phyloP scores from a whole-genome alignment of 1,140 invertebrate species.

The Hermetia illucens region DNA sequence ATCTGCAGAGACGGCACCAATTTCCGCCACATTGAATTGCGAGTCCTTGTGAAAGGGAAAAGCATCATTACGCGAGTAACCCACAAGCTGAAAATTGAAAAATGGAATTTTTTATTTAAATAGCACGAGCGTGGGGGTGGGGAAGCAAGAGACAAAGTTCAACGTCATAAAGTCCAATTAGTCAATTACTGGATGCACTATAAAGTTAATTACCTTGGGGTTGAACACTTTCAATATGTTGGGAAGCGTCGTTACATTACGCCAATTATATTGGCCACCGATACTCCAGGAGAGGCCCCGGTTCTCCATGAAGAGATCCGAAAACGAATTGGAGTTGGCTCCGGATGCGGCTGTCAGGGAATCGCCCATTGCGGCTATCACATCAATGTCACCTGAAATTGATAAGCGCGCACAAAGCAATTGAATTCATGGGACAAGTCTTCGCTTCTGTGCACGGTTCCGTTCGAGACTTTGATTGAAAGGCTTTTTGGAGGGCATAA shows the following conservation, averaged over 20 bases:
- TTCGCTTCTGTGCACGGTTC: no score
- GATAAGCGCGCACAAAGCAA: background rate
- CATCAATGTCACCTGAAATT: conserved; percentile 41
- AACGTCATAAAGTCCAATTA: no score
- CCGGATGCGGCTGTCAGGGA: conserved; percentile 44
- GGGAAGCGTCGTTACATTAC: conserved; percentile 34
- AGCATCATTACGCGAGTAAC: conserved; percentile 33
- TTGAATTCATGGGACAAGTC: background rate
- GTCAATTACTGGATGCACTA: no score
- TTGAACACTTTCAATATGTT: conserved; percentile 40
- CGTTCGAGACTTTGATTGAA: no score
- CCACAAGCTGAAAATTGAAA: conserved; percentile 24
- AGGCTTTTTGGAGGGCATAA: no score
- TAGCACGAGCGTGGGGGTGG: no score
- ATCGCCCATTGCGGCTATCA: conserved; percentile 48
- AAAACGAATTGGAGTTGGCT: conserved; percentile 24
- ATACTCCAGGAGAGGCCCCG: conserved; percentile 35
- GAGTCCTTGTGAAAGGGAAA: conserved; percentile 28
- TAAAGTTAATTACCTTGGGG: conserved; percentile 25
- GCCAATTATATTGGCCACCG: conserved; percentile 38
- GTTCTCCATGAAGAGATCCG: conserved; percentile 27
- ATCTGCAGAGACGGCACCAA: conserved; percentile 35
- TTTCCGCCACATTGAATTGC: conserved; percentile 40
- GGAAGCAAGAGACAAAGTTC: no score
- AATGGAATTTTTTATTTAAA: no score